Conservation (phyloP, 2,113 vertebrate genomes). For the Periophthalmus modestus region DNA sequence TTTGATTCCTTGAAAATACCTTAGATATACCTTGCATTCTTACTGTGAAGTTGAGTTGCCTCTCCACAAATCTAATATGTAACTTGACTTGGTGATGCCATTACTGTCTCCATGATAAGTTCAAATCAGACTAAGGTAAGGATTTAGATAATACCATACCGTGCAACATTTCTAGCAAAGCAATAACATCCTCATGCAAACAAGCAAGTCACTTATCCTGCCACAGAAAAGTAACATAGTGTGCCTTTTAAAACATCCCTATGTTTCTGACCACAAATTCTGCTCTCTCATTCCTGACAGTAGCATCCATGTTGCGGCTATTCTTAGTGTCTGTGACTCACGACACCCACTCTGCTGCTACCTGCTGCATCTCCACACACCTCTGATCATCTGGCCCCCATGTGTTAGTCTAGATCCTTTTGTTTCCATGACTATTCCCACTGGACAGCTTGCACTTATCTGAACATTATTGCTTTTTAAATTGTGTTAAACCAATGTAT, state of each 20-base stretch:
- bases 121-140: too few relatives aligned
- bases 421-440: slow-evolving; percentile 14
- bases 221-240: too few relatives aligned
- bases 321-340: slow-evolving; percentile 62
- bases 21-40: too few relatives aligned
- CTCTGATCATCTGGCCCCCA: slow-evolving; percentile 44
- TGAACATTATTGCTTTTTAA: slow-evolving; percentile 1
- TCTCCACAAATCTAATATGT: too few relatives aligned
- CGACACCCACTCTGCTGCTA: slow-evolving; percentile 52
- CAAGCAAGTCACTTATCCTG: too few relatives aligned
- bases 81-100: too few relatives aligned
- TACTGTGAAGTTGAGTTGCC: too few relatives aligned
- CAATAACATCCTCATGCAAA: too few relatives aligned
- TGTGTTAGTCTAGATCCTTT: slow-evolving; percentile 21
- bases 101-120: too few relatives aligned
- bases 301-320: slow-evolving; percentile 29
- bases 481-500: neutral
- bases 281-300: slow-evolving; percentile 17
- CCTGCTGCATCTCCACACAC: slow-evolving; percentile 43
- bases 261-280: slow-evolving; percentile 7
- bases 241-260: neutral
- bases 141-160: too few relatives aligned
- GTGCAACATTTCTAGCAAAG: too few relatives aligned
- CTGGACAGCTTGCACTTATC: slow-evolving; percentile 9
- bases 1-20: too few relatives aligned